These are phyloP conservation scores for Leptodactylus fuscus DNA, from an alignment of 2,113 vertebrate genomes.

Conservation along the genomic window DNA sequence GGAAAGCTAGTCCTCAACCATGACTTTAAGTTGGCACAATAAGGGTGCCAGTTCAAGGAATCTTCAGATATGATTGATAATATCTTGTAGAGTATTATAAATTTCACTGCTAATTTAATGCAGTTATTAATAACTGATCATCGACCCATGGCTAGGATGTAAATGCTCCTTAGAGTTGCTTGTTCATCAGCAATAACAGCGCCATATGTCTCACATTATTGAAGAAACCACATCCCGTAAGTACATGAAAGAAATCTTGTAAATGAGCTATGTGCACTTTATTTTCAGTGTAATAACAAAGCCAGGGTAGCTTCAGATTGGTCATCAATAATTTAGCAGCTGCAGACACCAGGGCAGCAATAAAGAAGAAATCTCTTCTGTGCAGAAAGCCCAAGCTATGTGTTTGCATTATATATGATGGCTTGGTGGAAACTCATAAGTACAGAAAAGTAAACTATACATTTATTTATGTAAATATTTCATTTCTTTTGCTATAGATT, in stretches of 20 bases:
- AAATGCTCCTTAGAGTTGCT: neutral
- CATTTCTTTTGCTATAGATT: neutral
- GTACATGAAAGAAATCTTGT: neutral
- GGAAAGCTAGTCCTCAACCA: too few species aligned
- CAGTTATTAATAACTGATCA: neutral
- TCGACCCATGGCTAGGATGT: neutral
- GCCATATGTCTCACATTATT: neutral
- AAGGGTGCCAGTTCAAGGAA: neutral
- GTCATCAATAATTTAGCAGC: conserved; percentile 48
- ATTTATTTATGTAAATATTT: neutral
- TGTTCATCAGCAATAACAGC: neutral
- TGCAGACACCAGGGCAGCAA: conserved; percentile 15
- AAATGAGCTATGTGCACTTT: conserved; percentile 17
- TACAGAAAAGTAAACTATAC: neutral
- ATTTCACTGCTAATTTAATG: neutral
- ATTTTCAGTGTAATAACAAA: conserved; percentile 23
- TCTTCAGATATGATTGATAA: neutral
- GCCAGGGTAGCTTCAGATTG: conserved; percentile 1
- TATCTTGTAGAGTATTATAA: neutral
- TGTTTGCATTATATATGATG: conserved; percentile 27
- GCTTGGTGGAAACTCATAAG: neutral
- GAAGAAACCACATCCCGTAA: conserved; percentile 1
- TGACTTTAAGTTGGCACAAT: neutral
- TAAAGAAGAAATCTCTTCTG: conserved; percentile 9
- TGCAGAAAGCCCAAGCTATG: neutral